phyloP scores from a whole-genome alignment of 2,113 vertebrate species.

The Lepisosteus osseus region DNA sequence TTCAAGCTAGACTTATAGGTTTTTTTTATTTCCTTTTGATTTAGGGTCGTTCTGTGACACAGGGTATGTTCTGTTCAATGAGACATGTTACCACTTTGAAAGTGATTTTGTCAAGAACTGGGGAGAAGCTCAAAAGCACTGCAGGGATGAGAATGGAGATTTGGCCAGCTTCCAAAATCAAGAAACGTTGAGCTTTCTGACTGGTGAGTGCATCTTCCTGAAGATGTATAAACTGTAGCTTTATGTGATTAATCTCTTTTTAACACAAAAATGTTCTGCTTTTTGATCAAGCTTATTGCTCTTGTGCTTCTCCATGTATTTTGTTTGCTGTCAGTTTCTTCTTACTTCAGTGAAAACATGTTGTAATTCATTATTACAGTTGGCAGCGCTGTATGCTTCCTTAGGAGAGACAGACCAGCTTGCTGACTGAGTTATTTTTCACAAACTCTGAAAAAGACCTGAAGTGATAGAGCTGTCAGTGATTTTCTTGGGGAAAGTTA shows the following conservation, averaged over 20 bases:
- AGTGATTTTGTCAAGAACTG: constrained; percentile 48
- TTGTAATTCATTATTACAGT: too few relatives aligned
- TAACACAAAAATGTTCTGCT: too few relatives aligned
- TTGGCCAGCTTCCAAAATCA: constrained; percentile 57
- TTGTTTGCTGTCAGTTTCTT: too few relatives aligned
- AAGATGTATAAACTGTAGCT: too few relatives aligned
- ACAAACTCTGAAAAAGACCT: not conserved
- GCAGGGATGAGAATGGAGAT: constrained; percentile 47
- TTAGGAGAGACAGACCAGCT: not conserved
- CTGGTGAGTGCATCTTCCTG: constrained; percentile 38
- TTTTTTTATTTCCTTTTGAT: not conserved
- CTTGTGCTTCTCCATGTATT: too few relatives aligned
- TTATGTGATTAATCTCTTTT: too few relatives aligned
- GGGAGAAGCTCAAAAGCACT: constrained; percentile 58
- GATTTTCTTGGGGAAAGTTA: too few relatives aligned
- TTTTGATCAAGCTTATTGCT: too few relatives aligned
- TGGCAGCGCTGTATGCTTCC: too few relatives aligned
- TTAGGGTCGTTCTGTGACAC: constrained; percentile 61
- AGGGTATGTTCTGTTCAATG: constrained; percentile 57
- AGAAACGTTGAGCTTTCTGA: constrained; percentile 61
- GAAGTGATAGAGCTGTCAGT: too few relatives aligned
- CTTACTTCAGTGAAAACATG: too few relatives aligned
- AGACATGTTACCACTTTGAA: constrained; percentile 68
- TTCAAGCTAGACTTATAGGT: too few relatives aligned
- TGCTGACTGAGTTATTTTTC: not conserved